Base-by-base conservation (phyloP, 2,113 vertebrate genomes). In the Sardina pilchardus region DNA sequence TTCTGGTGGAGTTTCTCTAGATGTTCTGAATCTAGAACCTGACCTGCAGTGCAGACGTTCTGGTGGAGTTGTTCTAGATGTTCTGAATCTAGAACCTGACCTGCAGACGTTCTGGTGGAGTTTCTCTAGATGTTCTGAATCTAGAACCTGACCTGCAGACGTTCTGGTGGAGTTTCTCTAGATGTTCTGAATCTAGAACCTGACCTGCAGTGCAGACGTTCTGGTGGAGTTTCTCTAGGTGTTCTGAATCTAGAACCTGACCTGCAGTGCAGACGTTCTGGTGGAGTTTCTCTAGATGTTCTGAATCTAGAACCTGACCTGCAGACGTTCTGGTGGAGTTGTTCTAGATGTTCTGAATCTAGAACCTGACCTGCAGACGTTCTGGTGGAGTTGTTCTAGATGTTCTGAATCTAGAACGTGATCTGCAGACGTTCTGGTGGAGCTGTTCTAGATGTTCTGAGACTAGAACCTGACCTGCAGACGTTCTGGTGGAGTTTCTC, bases 41-140 rank as follows among this genome's bases (percentile, higher is more conserved):
- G 48, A 50, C 16, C 9, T 50, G 48, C 3, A 24, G 21, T n/a
- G n/a, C n/a, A n/a, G n/a, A 59, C 53, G 91, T n/a, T n/a, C n/a
- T n/a, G n/a, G n/a, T n/a, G n/a, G n/a, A n/a, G n/a, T n/a, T n/a
- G n/a, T n/a, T n/a, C n/a, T n/a, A n/a, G n/a, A n/a, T n/a, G 43
- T 2, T 2, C 30, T 26, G 44, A 45, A 5, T 9, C 12, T 53
- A 24, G 30, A 10, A 48, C 12, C 48, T 9, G 48, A 98, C 98
- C 98, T 99, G 97, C 98, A 99, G 88, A 99, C 95, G 82, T 99
- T n/a, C n/a, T n/a, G n/a, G n/a, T n/a, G n/a, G n/a, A n/a, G n/a
- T n/a, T n/a, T n/a, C n/a, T n/a, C n/a, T n/a, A n/a, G n/a, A n/a
- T n/a, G 43, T 2, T 2, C 30, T 26, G 44, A 45, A 5, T 9